Evolutionary conservation across 2,888 invertebrate species (phyloP).

Genomic region (Tholera decimalis): DNA sequence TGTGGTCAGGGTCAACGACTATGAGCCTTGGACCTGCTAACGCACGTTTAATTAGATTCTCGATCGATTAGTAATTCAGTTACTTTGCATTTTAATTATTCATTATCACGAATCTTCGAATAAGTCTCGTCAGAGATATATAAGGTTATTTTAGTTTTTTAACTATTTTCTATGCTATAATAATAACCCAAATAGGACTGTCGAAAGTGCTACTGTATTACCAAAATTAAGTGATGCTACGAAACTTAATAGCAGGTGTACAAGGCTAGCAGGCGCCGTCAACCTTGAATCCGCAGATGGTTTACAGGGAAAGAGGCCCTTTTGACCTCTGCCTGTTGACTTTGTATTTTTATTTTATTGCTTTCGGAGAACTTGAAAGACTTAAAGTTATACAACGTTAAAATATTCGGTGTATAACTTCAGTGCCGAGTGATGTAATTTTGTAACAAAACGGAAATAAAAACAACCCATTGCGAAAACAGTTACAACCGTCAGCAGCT

Average conservation of each 20-base stretch:
- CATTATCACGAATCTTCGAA: not conserved
- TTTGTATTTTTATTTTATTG: slow-evolving; percentile 18
- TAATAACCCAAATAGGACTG: slow-evolving; percentile 37
- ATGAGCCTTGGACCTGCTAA: slow-evolving; percentile 15
- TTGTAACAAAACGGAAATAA: not conserved
- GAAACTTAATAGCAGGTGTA: slow-evolving; percentile 62
- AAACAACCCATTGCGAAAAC: not conserved
- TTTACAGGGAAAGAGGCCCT: slow-evolving; percentile 54
- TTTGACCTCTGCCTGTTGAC: not conserved
- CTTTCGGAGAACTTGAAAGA: not conserved
- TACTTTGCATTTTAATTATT: slow-evolving; percentile 7
- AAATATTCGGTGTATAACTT: not conserved
- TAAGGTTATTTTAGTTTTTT: not conserved
- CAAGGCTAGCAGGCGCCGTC: slow-evolving; percentile 73
- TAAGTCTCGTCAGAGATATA: not conserved
- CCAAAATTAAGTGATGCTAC: slow-evolving; percentile 70
- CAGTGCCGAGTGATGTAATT: not conserved
- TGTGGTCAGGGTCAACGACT: slow-evolving; percentile 10
- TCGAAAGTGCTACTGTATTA: slow-evolving; percentile 57
- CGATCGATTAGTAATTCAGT: slow-evolving; percentile 6
- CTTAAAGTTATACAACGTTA: not conserved
- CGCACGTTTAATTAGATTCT: not conserved
- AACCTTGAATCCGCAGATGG: slow-evolving; percentile 72
- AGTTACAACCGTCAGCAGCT: slow-evolving; percentile 9
- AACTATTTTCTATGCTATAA: slow-evolving; percentile 13